Evolutionary conservation across 2,888 invertebrate genomes (phyloP).

Genomic region (Heliconius ismenius): DNA sequence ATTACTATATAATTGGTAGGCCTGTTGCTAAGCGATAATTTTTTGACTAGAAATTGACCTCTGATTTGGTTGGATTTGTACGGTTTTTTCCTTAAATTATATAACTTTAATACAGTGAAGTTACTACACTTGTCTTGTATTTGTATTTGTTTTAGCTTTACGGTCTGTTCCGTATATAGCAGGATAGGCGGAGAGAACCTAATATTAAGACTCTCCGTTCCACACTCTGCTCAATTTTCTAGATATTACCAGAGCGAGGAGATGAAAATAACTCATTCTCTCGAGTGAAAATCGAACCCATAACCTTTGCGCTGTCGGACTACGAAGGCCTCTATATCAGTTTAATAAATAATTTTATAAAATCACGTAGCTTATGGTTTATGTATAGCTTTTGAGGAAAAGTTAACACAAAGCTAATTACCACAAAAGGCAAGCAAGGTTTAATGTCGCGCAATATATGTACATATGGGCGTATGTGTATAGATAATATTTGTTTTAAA

Average conservation of each 20-base stretch:
- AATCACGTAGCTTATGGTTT: neutral
- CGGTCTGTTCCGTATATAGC: too few species aligned
- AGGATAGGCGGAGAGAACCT: too few species aligned
- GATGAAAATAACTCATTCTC: neutral
- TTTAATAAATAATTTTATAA: neutral
- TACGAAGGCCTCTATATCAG: neutral
- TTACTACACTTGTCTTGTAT: neutral
- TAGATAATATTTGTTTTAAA: neutral
- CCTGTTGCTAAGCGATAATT: slow-evolving; percentile 27
- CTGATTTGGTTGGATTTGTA: neutral
- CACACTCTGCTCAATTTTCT: too few species aligned
- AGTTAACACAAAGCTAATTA: neutral
- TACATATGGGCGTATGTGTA: neutral
- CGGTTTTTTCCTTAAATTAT: neutral
- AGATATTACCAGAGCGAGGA: neutral
- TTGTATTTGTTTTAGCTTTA: neutral
- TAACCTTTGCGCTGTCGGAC: neutral
- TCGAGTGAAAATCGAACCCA: neutral
- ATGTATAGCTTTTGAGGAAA: slow-evolving; percentile 1
- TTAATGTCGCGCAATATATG: neutral
- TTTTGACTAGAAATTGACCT: neutral
- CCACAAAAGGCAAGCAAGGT: neutral
- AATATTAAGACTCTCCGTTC: neutral
- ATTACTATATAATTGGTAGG: slow-evolving; percentile 22
- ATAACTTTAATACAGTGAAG: neutral